phyloP scores from a whole-genome alignment of 2,797 vertebrate species.

The Alca torda region DNA sequence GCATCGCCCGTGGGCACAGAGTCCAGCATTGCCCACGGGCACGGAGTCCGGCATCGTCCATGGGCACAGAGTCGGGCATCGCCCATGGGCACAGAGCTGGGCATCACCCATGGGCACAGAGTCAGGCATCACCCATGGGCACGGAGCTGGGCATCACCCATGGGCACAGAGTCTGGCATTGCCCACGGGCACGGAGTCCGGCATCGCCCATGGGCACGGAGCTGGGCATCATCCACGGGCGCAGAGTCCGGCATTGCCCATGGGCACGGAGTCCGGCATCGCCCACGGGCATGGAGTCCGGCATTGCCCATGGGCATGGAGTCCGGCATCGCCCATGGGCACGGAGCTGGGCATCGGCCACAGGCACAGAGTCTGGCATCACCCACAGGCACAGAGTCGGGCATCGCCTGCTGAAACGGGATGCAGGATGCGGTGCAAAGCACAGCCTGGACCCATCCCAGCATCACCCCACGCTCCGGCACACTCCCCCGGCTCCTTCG shows the following conservation, averaged over 20 bases:
- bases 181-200: too few species aligned
- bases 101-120: too few species aligned
- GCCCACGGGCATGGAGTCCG: too few species aligned
- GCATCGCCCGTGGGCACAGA: too few species aligned
- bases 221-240: neutral
- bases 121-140: too few species aligned
- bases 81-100: too few species aligned
- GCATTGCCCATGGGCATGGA: fast-evolving
- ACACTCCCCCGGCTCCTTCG: fast-evolving
- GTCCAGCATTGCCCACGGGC: too few species aligned
- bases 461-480: fast-evolving
- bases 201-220: fast-evolving
- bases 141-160: too few species aligned
- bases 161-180: too few species aligned
- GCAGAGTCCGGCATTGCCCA: neutral
- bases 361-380: neutral
- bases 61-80: too few species aligned
- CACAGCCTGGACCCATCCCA: neutral
- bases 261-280: fast-evolving
- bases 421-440: fast-evolving
- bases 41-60: too few species aligned
- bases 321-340: neutral
- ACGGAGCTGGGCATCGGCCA: fast-evolving
- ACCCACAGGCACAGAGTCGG: fast-evolving
- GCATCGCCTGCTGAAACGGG: neutral